Evolutionary conservation across 1,140 invertebrate species (phyloP).

Genomic region (Metopolophium dirhodum): DNA sequence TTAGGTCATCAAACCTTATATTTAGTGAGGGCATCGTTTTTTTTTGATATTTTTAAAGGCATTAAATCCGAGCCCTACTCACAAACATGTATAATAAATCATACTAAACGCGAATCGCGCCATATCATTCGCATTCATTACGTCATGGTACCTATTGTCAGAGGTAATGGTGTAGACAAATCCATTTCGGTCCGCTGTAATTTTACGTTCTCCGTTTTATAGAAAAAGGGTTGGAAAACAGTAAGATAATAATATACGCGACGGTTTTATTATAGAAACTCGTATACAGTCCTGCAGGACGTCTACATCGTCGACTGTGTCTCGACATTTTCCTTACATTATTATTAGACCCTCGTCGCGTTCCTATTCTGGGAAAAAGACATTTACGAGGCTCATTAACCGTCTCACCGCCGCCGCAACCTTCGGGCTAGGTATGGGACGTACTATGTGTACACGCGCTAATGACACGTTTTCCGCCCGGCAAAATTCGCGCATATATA

Average conservation of each 20-base stretch:
- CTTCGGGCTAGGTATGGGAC: background rate
- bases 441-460: background rate
- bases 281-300: background rate
- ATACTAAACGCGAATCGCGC: background rate
- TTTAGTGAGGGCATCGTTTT: no score
- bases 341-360: background rate
- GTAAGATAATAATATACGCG: background rate
- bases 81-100: background rate
- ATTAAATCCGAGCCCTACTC: no score
- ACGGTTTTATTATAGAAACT: background rate
- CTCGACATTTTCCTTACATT: constrained; percentile 31
- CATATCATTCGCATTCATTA: background rate
- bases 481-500: background rate
- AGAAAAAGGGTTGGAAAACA: background rate
- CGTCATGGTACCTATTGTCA: background rate
- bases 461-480: constrained; percentile 16
- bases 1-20: no score
- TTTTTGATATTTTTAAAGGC: no score
- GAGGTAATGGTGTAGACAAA: background rate
- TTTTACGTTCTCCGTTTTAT: background rate
- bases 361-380: background rate
- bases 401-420: background rate
- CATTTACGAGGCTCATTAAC: constrained; percentile 44
- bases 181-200: background rate
- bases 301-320: background rate